These are phyloP conservation scores for Torymus aiolomorphi DNA, from an alignment of 2,888 invertebrate genomes.

Conservation along the genomic window DNA sequence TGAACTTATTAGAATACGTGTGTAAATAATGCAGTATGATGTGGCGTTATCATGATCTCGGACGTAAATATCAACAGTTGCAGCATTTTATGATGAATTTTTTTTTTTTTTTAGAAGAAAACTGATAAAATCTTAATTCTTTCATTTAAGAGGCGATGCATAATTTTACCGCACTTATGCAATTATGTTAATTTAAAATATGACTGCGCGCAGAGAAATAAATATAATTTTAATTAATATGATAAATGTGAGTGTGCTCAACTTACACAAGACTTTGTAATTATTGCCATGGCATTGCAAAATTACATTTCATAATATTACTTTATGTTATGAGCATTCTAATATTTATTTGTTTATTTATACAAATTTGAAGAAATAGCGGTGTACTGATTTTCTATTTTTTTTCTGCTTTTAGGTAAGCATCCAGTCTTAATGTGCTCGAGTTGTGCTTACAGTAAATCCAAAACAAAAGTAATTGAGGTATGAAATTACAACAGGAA, in stretches of 20 bases:
- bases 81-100: not conserved
- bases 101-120: not conserved
- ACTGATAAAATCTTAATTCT: constrained; percentile 21
- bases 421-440: not conserved
- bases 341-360: constrained; percentile 7
- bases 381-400: constrained; percentile 19
- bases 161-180: no score
- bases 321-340: constrained; percentile 29
- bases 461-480: no score
- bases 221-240: constrained; percentile 50
- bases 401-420: constrained; percentile 52
- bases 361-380: constrained; percentile 33
- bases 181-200: no score
- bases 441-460: no score
- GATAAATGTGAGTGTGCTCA: constrained; percentile 44
- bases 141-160: constrained; percentile 3
- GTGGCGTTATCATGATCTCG: not conserved
- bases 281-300: constrained; percentile 40
- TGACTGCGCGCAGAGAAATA: constrained; percentile 16
- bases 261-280: constrained; percentile 48
- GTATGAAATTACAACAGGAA: no score
- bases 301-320: constrained; percentile 43
- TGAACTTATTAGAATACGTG: no score
- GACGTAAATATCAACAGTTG: not conserved
- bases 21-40: not conserved